Evolutionary conservation across 1,140 invertebrate genomes (phyloP).

Genomic region (Pogonus chalceus): DNA sequence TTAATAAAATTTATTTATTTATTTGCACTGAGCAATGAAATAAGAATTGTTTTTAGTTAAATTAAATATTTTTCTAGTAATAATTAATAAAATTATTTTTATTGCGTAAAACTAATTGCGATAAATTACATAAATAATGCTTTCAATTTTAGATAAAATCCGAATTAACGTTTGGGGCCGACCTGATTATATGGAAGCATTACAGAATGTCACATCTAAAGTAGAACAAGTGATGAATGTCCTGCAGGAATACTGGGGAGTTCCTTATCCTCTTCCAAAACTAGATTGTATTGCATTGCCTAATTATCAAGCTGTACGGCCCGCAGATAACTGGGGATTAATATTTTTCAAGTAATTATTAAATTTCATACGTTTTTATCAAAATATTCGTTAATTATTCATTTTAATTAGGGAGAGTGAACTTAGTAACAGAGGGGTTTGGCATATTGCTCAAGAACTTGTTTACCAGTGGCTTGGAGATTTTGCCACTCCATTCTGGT

Average conservation of each 20-base stretch:
- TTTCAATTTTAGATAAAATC: conserved; percentile 26
- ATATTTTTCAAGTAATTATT: conserved; percentile 61
- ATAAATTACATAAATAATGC: no score
- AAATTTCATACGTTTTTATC: conserved; percentile 4
- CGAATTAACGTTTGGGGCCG: conserved; percentile 61
- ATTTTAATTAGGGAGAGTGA: conserved; percentile 53
- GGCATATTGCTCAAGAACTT: conserved; percentile 53
- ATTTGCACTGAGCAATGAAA: no score
- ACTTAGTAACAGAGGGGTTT: conserved; percentile 44
- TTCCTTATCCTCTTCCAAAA: conserved; percentile 57
- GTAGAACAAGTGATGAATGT: conserved; percentile 52
- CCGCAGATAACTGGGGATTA: conserved; percentile 66
- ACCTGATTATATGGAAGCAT: conserved; percentile 51
- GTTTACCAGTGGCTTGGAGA: conserved; percentile 68
- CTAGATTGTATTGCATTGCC: conserved; percentile 78
- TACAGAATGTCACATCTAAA: conserved; percentile 51
- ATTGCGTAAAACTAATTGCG: no score
- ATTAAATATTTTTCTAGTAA: no score
- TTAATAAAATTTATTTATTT: no score
- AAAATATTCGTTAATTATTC: background rate
- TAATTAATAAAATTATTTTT: no score
- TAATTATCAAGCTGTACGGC: conserved; percentile 56
- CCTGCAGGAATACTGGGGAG: conserved; percentile 59
- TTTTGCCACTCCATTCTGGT: conserved; percentile 57
- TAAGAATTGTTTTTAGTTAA: no score